Percentiles rank a stretch among this genome's conserved stretches.
Conservation (phyloP, 1,140 invertebrate genomes). For the Temnothorax nylanderi region DNA sequence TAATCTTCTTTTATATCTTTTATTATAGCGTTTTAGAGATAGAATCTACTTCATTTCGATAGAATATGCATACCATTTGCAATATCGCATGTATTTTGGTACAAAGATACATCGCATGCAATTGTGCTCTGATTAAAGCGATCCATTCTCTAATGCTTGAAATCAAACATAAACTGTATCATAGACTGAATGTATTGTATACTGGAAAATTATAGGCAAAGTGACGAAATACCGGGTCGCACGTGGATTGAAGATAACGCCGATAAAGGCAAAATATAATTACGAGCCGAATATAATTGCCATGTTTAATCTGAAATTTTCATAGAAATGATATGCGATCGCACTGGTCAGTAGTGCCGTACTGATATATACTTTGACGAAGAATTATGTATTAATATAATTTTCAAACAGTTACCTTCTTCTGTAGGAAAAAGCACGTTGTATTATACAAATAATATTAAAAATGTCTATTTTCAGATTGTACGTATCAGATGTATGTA, state of each 20-base stretch:
- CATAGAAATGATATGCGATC: slow-evolving; percentile 28
- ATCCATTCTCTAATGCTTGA: slow-evolving; percentile 28
- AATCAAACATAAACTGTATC: slow-evolving; percentile 7
- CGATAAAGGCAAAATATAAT: slow-evolving; percentile 36
- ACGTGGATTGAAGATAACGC: slow-evolving; percentile 38
- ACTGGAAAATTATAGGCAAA: slow-evolving; percentile 28
- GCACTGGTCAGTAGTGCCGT: neutral
- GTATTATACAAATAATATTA: neutral
- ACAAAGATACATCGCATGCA: neutral
- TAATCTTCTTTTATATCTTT: neutral
- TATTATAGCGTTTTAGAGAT: neutral
- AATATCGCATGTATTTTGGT: slow-evolving; percentile 1
- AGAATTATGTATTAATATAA: slow-evolving; percentile 24
- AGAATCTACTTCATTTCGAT: neutral
- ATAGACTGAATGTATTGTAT: slow-evolving; percentile 13
- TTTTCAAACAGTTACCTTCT: neutral
- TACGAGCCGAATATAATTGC: slow-evolving; percentile 29
- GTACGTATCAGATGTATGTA: neutral
- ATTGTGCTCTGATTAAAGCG: neutral
- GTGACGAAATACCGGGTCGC: neutral
- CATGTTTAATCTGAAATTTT: slow-evolving; percentile 46
- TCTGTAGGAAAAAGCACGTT: neutral
- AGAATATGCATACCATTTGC: neutral
- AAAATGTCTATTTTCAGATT: neutral
- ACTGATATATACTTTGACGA: neutral